These are phyloP conservation scores for Myripristis murdjan DNA, from an alignment of 2,797 vertebrate genomes.

Conservation along the genomic window DNA sequence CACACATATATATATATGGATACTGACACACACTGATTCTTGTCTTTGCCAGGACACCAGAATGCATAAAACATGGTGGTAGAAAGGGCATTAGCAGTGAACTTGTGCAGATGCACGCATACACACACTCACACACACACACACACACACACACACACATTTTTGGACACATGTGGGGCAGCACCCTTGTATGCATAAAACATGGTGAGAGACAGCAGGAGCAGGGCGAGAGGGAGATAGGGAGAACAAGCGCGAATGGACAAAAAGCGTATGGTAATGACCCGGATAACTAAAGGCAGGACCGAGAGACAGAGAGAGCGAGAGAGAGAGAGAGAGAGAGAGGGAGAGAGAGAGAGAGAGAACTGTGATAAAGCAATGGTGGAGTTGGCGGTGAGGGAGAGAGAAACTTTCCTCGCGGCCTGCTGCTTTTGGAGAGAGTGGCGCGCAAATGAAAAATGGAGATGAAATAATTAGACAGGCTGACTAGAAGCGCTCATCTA, in stretches of 20 bases:
- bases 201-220: constrained; percentile 68
- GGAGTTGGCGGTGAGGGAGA: constrained; percentile 38
- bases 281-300: constrained; percentile 71
- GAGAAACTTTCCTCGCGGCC: constrained; percentile 75
- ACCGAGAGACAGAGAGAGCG: constrained; percentile 53
- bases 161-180: constrained; percentile 59
- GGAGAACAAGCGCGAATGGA: constrained; percentile 75
- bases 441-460: constrained; percentile 84
- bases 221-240: constrained; percentile 60
- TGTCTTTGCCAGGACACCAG: constrained; percentile 41
- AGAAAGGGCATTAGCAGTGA: constrained; percentile 62
- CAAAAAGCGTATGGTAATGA: constrained; percentile 81
- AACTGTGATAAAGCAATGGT: constrained; percentile 65
- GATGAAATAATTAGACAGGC: constrained; percentile 89
- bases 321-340: constrained; percentile 32
- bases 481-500: constrained; percentile 86
- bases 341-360: constrained; percentile 36
- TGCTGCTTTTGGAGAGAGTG: constrained; percentile 70
- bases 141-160: constrained; percentile 30
- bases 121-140: constrained; percentile 4
- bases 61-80: constrained; percentile 72
- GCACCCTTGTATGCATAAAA: constrained; percentile 74
- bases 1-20: constrained; percentile 9
- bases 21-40: constrained; percentile 34
- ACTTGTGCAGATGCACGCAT: constrained; percentile 39